These are phyloP conservation scores for Argopecten irradians DNA, from an alignment of 1,140 invertebrate species.

Conservation along the genomic window DNA sequence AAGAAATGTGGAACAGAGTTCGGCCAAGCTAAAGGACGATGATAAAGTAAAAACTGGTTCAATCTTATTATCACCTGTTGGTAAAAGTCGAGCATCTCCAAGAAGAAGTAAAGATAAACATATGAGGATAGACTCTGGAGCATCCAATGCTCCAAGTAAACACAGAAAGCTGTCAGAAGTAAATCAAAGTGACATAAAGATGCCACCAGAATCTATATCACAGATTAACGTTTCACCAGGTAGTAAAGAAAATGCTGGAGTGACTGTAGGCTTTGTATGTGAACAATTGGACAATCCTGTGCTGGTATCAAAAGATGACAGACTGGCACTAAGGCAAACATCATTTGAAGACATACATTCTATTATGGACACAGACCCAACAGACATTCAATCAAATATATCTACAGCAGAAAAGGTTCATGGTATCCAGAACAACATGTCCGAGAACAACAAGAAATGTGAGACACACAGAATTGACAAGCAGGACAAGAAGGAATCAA, in stretches of 20 bases:
- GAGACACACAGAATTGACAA: not conserved
- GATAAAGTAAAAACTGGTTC: not conserved
- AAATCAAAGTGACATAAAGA: not conserved
- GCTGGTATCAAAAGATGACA: not conserved
- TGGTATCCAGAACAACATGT: not conserved
- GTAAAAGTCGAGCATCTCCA: not conserved
- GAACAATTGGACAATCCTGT: not conserved
- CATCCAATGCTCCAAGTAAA: not conserved
- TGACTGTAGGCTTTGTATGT: not conserved
- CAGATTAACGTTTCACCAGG: not conserved
- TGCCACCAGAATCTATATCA: not conserved
- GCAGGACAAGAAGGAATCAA: not conserved
- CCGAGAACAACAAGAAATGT: not conserved
- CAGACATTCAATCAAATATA: not conserved
- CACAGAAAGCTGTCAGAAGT: not conserved
- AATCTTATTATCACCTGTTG: not conserved
- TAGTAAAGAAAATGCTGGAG: not conserved
- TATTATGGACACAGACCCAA: not conserved
- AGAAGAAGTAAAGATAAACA: not conserved
- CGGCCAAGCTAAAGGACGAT: not conserved
- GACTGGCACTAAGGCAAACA: not conserved
- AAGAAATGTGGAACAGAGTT: not conserved
- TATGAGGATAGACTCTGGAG: not conserved
- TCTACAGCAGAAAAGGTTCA: not conserved
- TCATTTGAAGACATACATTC: not conserved